Evolutionary conservation across 2,888 invertebrate species (phyloP).

Genomic region (Piscicola geometra): DNA sequence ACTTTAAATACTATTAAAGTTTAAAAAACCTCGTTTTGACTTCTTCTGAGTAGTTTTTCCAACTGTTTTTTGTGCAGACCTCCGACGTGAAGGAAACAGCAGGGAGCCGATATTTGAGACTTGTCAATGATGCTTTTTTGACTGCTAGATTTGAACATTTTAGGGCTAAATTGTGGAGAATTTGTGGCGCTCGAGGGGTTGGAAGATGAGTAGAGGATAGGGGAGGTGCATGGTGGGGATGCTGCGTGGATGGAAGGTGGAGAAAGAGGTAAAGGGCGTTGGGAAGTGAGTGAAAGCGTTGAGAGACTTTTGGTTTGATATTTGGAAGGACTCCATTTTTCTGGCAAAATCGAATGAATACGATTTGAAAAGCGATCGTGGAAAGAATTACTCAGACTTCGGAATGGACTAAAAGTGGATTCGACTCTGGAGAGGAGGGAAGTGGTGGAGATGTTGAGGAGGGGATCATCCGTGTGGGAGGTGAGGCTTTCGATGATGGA

Average conservation of each 20-base stretch:
- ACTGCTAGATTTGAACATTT: background rate
- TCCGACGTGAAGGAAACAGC: slow-evolving; percentile 29
- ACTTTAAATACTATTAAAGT: too few species aligned
- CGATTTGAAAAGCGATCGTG: background rate
- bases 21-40: background rate
- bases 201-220: background rate
- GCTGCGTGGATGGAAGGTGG: background rate
- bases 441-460: slow-evolving; percentile 17
- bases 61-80: slow-evolving; percentile 5
- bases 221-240: background rate
- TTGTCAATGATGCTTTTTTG: slow-evolving; percentile 1
- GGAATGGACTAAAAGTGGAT: background rate
- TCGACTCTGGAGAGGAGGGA: background rate
- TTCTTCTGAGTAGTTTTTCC: background rate
- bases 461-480: slow-evolving; percentile 17
- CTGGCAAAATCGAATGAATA: background rate
- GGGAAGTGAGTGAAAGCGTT: background rate
- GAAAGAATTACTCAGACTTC: background rate
- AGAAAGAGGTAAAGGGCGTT: too few species aligned
- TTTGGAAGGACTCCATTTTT: background rate
- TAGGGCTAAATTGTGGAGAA: background rate
- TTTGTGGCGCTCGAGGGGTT: background rate
- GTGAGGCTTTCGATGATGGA: background rate
- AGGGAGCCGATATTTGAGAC: slow-evolving; percentile 27
- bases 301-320: background rate